Conservation (phyloP, 2,797 vertebrate species). For the Coregonus sp. region DNA sequence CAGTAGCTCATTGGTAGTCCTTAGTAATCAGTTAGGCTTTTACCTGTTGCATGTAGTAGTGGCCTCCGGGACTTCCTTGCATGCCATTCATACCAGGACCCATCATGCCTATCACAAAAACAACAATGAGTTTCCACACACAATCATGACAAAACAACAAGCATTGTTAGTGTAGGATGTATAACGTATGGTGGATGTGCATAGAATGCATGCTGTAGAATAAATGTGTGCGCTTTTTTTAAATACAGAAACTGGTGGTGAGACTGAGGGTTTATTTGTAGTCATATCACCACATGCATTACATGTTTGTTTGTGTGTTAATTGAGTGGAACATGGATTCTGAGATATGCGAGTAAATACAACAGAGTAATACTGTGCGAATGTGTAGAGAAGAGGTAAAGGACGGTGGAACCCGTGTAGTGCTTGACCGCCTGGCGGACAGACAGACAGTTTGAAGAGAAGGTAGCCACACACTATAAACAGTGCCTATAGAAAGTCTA, state of each 20-base stretch:
- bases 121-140: not conserved
- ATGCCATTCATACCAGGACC: slow-evolving; percentile 85
- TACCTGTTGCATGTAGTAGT: slow-evolving; percentile 92
- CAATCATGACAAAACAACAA: not conserved
- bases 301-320: slow-evolving; percentile 18
- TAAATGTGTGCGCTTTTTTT: not conserved
- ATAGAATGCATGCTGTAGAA: not conserved
- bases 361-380: not conserved
- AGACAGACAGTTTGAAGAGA: not conserved
- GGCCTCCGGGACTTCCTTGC: slow-evolving; percentile 88
- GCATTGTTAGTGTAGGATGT: not conserved
- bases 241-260: not conserved
- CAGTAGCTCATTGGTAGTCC: not conserved
- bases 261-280: slow-evolving; percentile 19
- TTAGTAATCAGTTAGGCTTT: slow-evolving; percentile 26
- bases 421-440: not conserved
- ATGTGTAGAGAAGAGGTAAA: not conserved
- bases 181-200: not conserved
- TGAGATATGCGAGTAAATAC: not conserved
- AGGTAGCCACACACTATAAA: not conserved
- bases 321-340: not conserved
- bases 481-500: too few relatives aligned
- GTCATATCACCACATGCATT: slow-evolving; percentile 10
- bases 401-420: not conserved
- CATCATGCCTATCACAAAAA: slow-evolving; percentile 71